These are phyloP conservation scores for Aphelocoma californica DNA, from an alignment of 2,797 vertebrate species.

Conservation along the genomic window DNA sequence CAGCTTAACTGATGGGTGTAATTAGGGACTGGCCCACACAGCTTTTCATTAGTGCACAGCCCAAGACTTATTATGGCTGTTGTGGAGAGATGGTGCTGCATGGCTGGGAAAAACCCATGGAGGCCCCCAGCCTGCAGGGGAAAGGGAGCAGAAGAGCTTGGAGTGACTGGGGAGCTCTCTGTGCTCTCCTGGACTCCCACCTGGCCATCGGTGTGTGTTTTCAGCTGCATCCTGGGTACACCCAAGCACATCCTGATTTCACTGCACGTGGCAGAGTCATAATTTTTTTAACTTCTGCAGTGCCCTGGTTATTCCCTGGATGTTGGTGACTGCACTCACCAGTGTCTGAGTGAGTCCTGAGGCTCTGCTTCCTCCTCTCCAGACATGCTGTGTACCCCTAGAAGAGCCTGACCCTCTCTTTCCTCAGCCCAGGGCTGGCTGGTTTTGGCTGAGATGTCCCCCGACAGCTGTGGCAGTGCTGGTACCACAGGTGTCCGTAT, in stretches of 20 bases:
- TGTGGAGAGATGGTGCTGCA: not conserved
- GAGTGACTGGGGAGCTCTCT: not conserved
- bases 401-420: not conserved
- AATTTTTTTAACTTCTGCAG: not conserved
- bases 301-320: not conserved
- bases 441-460: not conserved
- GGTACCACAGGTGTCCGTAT: not conserved
- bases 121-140: not conserved
- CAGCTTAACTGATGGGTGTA: constrained; percentile 63
- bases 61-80: not conserved
- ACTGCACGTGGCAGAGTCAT: rapidly evolving
- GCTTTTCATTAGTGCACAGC: constrained; percentile 11
- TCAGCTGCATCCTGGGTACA: not conserved
- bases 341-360: not conserved
- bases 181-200: not conserved
- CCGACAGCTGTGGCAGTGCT: not conserved
- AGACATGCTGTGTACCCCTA: not conserved
- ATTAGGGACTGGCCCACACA: constrained; percentile 47
- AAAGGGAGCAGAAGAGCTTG: not conserved
- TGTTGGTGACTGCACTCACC: not conserved
- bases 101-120: not conserved
- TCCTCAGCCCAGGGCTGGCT: not conserved
- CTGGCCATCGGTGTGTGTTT: rapidly evolving
- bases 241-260: not conserved
- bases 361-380: not conserved